Conservation (phyloP, 1,140 invertebrate species). For the Zeugodacus cucurbitae region DNA sequence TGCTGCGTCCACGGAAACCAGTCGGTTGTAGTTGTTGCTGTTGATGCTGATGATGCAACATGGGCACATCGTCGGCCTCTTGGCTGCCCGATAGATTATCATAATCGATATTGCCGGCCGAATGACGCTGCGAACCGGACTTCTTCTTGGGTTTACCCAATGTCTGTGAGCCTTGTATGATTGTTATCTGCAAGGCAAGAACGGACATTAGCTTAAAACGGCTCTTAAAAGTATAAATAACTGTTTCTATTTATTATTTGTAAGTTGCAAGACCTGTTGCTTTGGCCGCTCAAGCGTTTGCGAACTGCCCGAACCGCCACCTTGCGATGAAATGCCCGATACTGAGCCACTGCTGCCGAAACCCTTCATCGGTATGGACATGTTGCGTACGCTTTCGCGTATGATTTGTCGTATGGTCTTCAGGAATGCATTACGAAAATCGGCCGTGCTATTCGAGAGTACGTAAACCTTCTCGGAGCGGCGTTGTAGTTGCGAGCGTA, state of each 20-base stretch:
- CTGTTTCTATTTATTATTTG: no score
- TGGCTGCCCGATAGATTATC: conserved; percentile 77
- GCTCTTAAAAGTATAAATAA: background rate
- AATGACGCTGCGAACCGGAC: conserved; percentile 84
- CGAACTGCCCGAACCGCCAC: conserved; percentile 67
- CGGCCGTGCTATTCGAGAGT: conserved; percentile 93
- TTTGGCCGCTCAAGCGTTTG: conserved; percentile 73
- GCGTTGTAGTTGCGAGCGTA: conserved; percentile 91
- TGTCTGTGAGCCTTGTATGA: conserved; percentile 77
- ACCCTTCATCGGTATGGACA: conserved; percentile 89
- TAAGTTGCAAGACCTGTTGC: conserved; percentile 64
- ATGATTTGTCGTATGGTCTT: conserved; percentile 97
- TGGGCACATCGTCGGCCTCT: conserved; percentile 66
- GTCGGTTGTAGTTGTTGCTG: conserved; percentile 63
- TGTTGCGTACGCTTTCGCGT: conserved; percentile 92
- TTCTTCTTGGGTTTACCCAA: conserved; percentile 79
- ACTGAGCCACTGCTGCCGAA: conserved; percentile 68
- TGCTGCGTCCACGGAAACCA: conserved; percentile 85
- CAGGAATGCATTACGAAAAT: conserved; percentile 95
- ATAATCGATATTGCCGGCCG: conserved; percentile 88
- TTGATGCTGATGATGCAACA: conserved; percentile 61
- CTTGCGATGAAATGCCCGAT: conserved; percentile 58
- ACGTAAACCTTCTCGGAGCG: conserved; percentile 97
- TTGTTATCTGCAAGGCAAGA: conserved; percentile 66
- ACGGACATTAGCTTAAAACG: background rate